Conservation (phyloP, 1,140 invertebrate species). For the Idris sp. region DNA sequence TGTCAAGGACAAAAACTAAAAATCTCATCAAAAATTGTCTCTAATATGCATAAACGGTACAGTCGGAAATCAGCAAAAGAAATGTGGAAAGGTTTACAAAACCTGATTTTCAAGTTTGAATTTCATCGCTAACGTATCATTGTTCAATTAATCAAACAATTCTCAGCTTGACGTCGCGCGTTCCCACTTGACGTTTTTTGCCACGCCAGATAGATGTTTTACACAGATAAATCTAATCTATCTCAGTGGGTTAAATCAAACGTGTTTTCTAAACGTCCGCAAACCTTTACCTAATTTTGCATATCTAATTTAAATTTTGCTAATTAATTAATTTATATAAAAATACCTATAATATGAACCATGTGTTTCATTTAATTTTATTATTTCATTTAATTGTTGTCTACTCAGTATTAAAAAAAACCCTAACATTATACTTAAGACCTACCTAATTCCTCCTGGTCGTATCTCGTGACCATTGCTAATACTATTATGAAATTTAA, state of each 20-base stretch:
- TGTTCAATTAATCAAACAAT: slow-evolving; percentile 34
- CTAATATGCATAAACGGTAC: slow-evolving; percentile 24
- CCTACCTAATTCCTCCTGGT: slow-evolving; percentile 39
- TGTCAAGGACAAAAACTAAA: slow-evolving; percentile 15
- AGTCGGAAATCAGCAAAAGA: slow-evolving; percentile 13
- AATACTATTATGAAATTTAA: slow-evolving; percentile 21
- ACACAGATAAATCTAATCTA: too few species aligned
- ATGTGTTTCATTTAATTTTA: too few species aligned
- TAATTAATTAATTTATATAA: too few species aligned
- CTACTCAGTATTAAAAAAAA: too few species aligned
- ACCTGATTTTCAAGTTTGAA: slow-evolving; percentile 44
- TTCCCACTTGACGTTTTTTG: slow-evolving; percentile 10
- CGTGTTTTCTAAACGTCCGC: too few species aligned
- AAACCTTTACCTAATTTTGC: too few species aligned
- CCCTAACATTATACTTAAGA: not conserved
- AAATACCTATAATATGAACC: too few species aligned
- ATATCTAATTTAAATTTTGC: too few species aligned
- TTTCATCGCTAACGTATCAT: slow-evolving; percentile 31
- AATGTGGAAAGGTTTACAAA: slow-evolving; percentile 26
- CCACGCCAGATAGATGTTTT: too few species aligned
- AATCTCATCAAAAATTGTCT: too few species aligned
- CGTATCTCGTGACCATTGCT: slow-evolving; percentile 40
- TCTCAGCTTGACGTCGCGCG: slow-evolving; percentile 2
- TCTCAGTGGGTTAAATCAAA: too few species aligned
- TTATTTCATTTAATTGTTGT: too few species aligned